These are phyloP conservation scores for Procambarus clarkii DNA, from an alignment of 1,140 invertebrate species.

Conservation along the genomic window DNA sequence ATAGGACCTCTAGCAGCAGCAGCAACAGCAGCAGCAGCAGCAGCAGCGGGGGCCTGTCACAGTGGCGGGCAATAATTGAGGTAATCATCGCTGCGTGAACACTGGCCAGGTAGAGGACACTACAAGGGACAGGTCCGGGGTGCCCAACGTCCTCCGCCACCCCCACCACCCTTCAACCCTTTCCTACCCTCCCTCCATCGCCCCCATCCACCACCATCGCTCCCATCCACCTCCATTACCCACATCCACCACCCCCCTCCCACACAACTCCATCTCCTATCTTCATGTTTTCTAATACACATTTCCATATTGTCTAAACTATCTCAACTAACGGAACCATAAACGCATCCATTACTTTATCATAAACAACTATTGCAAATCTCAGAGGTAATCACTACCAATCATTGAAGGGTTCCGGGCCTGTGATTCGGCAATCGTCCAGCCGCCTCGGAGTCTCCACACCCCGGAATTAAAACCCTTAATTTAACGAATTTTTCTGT, in stretches of 20 bases:
- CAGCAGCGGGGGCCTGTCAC: constrained; percentile 11
- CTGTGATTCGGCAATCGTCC: background rate
- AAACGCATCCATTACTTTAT: too few relatives aligned
- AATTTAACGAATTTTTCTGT: constrained; percentile 61
- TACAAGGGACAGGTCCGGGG: background rate
- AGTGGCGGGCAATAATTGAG: constrained; percentile 50
- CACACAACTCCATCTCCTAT: too few relatives aligned
- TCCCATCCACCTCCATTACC: background rate
- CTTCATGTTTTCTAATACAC: too few relatives aligned
- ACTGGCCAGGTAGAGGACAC: too few relatives aligned
- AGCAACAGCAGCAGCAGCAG: constrained; percentile 4
- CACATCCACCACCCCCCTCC: background rate
- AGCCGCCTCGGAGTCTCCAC: background rate
- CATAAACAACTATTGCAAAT: too few relatives aligned
- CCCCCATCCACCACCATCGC: background rate
- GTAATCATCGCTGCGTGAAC: constrained; percentile 30
- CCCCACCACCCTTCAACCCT: background rate
- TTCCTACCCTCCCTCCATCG: background rate
- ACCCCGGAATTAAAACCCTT: constrained; percentile 32
- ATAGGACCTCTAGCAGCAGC: background rate
- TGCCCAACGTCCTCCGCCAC: background rate
- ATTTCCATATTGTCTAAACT: too few relatives aligned
- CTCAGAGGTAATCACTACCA: too few relatives aligned
- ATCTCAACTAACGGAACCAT: too few relatives aligned
- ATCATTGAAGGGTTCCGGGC: too few relatives aligned